Evolutionary conservation across 2,113 vertebrate genomes (phyloP).

Genomic region (Platichthys flesus): DNA sequence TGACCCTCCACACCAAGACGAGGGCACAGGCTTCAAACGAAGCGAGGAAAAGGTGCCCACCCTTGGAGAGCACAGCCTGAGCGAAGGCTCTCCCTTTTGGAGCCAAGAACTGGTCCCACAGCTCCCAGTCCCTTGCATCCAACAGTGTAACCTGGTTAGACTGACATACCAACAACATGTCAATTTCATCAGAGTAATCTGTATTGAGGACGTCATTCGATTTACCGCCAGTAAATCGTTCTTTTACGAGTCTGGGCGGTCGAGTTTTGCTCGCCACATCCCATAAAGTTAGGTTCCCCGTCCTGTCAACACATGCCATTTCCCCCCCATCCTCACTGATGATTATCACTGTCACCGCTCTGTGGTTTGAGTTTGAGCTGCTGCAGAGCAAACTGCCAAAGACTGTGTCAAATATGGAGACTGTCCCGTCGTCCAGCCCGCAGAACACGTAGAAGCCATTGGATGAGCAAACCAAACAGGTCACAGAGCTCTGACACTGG

Average conservation of each 20-base stretch:
- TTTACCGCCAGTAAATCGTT: constrained; percentile 31
- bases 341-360: constrained; percentile 64
- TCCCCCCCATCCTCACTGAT: constrained; percentile 44
- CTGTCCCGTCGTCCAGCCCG: constrained; percentile 75
- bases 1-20: constrained; percentile 79
- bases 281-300: constrained; percentile 79
- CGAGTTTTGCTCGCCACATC: constrained; percentile 58
- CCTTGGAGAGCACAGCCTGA: constrained; percentile 73
- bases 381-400: constrained; percentile 47
- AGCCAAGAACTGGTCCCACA: constrained; percentile 73
- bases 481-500: constrained; percentile 74
- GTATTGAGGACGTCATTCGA: constrained; percentile 59
- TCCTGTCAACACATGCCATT: constrained; percentile 75
- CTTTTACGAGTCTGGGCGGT: constrained; percentile 64
- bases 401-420: constrained; percentile 75
- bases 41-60: constrained; percentile 78
- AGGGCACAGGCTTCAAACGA: constrained; percentile 67
- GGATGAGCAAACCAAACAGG: constrained; percentile 68
- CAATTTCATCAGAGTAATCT: constrained; percentile 62
- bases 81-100: constrained; percentile 70
- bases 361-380: constrained; percentile 57
- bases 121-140: constrained; percentile 71
- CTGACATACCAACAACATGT: constrained; percentile 79
- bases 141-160: constrained; percentile 74
- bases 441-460: constrained; percentile 69